Base-by-base conservation (phyloP, 2,113 vertebrate species). In the Prunella himalayana region DNA sequence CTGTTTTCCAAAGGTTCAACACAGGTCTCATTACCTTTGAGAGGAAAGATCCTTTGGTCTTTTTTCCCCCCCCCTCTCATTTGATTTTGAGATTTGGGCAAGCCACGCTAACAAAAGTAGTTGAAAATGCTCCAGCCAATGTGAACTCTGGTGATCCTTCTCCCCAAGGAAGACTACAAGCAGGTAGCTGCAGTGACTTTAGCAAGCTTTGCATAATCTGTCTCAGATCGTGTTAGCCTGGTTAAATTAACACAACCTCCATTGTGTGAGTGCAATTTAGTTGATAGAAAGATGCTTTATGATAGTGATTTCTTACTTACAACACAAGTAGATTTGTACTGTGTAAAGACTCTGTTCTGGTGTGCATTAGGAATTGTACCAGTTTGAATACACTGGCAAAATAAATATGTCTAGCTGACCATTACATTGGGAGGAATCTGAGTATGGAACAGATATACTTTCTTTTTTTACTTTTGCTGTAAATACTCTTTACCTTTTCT, bases 21-120 rank as follows among this genome's bases (percentile, higher is more conserved):
- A 5, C 22, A 17, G 44, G 27, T 41, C 41, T 82, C 0, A 0
- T 64, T 41, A 87, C 33, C 41, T 71, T 41, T 49, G 19, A 0
- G 11, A 79, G 8, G 20, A 79, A 60, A 91, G 8, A 13, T 60
- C 15, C 11, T 54, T 37, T 24, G 19, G 15, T 39, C 3, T 44
- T 54, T 60, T 44, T 50, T 24, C 12, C 1, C 0, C 4, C 4
- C 3, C 10, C 3, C 4, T 39, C 33, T 49, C 12, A n/a, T 37
- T 76, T 76, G 45, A 28, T 78, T 90, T 90, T 59, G 51, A 81
- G 65, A 73, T 82, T 50, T 68, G 18, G n/a, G 23, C 2, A 11
- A 86, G 39, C 54, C 10, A 35, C 15, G 30, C 31, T 61, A 61
- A 57, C 23, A 82, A 73, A 76, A 86, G 30, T 18, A 86, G 20